Evolutionary conservation across 2,797 vertebrate genomes (phyloP).

Genomic region (Lithobates pipiens): DNA sequence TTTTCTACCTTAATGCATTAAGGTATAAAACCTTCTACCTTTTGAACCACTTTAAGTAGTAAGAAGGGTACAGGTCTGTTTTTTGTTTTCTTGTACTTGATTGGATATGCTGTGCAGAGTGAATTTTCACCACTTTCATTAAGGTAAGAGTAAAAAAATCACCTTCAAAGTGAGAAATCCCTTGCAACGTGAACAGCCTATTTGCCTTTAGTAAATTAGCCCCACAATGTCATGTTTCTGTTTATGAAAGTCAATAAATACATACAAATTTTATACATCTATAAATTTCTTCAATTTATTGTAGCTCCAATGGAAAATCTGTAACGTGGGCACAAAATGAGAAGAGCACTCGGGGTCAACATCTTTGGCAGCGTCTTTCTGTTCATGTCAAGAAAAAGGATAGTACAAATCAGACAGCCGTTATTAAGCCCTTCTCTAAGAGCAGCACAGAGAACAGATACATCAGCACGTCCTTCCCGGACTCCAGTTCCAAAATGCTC

Average conservation of each 20-base stretch:
- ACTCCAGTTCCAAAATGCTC: constrained; percentile 84
- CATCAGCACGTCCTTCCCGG: constrained; percentile 76
- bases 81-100: no score
- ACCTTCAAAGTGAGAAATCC: no score
- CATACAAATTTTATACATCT: background rate
- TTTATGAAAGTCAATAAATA: background rate
- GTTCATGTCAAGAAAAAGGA: constrained; percentile 97
- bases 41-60: no score
- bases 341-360: constrained; percentile 88
- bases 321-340: constrained; percentile 97
- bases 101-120: no score
- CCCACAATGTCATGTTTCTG: background rate
- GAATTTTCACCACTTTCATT: no score
- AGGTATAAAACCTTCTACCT: no score
- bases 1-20: no score
- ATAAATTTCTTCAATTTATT: constrained; percentile 62
- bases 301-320: constrained; percentile 95
- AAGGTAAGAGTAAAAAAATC: no score
- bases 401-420: constrained; percentile 92
- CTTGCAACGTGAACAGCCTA: no score
- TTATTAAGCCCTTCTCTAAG: constrained; percentile 98
- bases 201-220: no score
- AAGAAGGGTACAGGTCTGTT: no score
- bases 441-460: constrained; percentile 81
- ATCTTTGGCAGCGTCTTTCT: constrained; percentile 96